Conservation (phyloP, 2,113 vertebrate genomes). For the Bostrychus sinensis region DNA sequence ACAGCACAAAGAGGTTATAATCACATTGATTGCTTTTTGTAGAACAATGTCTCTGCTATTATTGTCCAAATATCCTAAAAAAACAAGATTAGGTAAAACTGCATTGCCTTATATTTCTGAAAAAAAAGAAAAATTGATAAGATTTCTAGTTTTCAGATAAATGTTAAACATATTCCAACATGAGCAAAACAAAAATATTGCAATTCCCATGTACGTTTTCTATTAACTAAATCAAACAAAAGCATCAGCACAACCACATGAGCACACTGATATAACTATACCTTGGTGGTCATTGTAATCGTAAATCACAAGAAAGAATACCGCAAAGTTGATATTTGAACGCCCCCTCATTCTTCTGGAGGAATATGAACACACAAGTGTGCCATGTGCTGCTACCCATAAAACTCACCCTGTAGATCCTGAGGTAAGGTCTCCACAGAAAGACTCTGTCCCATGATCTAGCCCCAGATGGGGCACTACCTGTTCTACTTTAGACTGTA, state of each 20-base stretch:
- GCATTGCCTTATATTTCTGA: background rate
- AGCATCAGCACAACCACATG: background rate
- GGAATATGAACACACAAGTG: conserved; percentile 1
- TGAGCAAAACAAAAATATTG: background rate
- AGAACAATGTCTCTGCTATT: background rate
- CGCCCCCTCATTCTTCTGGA: too few species aligned
- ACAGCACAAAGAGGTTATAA: conserved; percentile 14
- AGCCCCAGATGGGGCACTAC: conserved; percentile 76
- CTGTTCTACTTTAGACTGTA: conserved; percentile 51
- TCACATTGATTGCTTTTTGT: conserved; percentile 7
- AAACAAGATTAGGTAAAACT: background rate
- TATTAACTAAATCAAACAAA: too few species aligned
- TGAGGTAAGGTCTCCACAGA: conserved; percentile 71
- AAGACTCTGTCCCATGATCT: conserved; percentile 83
- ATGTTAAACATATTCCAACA: background rate
- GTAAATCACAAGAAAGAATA: too few species aligned
- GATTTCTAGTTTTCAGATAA: background rate
- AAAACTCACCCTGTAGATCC: conserved; percentile 74
- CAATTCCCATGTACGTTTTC: too few species aligned
- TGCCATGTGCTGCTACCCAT: conserved; percentile 22
- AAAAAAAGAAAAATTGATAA: too few species aligned
- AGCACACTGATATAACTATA: background rate
- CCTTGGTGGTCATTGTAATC: too few species aligned
- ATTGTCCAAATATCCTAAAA: background rate
- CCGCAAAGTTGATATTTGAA: too few species aligned